Evolutionary conservation across 2,888 invertebrate species (phyloP), one percentile per base, ranked within the genome.

Genomic region (Cactoblastis cactorum): DNA sequence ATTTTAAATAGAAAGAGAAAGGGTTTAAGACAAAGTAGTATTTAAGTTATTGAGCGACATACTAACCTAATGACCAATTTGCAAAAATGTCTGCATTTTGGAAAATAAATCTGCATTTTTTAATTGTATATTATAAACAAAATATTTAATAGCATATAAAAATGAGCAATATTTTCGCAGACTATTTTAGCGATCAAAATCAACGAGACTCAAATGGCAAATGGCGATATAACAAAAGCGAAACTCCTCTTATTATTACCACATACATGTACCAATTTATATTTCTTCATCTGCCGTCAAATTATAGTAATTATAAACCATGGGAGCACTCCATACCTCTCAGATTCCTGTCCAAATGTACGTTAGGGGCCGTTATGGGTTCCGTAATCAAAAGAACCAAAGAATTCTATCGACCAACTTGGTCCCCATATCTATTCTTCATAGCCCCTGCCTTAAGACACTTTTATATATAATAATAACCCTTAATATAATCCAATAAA

Each of bases 291-390:
- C 85, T 85, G 79, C 80, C 69, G 56, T 56, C 66, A 85, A 87
- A 87, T 89, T 86, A 89, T 84, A 77, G 88, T 86, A 88, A 88
- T 89, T 89, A 87, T 79, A 83, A 86, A 79, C 79, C 75, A 70
- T 67, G 78, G 79, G 80, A 75, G 78, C 82, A 86, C 88, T 89
- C 77, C 71, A 88, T 69, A 77, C 74, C 85, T 86, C 87, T 86
- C 85, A 71, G 83, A 70, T 86, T 85, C 82, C 82, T 87, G 86
- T 87, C 88, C 87, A 87, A 88, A 87, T 87, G 86, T 83, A 84
- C 89, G 88, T 88, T 89, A 67, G 87, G 87, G 89, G 81, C 83
- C 85, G 87, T 88, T 89, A 85, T 77, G 77, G 71, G 69, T 70
- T 77, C 78, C 71, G 67, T 71, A 79, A 73, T 83, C 79, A 80